These are phyloP conservation scores for Oryzaephilus surinamensis DNA, from an alignment of 1,140 invertebrate genomes.

Conservation along the genomic window DNA sequence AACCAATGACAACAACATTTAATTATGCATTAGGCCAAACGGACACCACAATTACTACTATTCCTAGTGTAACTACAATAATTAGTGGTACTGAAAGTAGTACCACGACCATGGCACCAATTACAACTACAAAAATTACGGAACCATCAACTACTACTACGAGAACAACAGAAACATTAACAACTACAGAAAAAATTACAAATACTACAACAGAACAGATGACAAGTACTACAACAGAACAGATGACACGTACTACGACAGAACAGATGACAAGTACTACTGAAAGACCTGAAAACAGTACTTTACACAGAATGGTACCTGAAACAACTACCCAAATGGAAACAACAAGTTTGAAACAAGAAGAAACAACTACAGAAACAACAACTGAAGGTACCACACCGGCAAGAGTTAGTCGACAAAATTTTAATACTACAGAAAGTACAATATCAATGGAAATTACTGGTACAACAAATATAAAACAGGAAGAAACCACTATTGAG, in stretches of 20 bases:
- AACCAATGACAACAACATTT: conserved; percentile 7
- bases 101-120: too few species aligned
- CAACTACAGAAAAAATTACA: conserved; percentile 21
- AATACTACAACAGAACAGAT: conserved; percentile 8
- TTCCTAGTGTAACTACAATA: neutral
- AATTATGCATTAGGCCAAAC: too few species aligned
- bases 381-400: conserved; percentile 16
- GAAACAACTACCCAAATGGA: too few species aligned
- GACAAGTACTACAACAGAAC: conserved; percentile 16
- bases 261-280: conserved; percentile 6
- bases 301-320: too few species aligned
- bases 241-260: conserved; percentile 15
- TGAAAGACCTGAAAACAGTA: too few species aligned
- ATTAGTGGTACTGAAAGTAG: too few species aligned
- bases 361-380: conserved; percentile 19
- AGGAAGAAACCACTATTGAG: conserved; percentile 6
- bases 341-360: conserved; percentile 7
- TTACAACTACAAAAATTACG: conserved; percentile 1
- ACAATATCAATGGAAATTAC: conserved; percentile 4
- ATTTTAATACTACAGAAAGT: conserved; percentile 5
- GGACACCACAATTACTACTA: conserved; percentile 4
- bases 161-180: conserved; percentile 11
- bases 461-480: neutral
- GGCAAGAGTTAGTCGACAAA: conserved; percentile 9
- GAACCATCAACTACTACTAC: conserved; percentile 1